Percentiles rank a stretch among this genome's conserved stretches.
phyloP scores from a whole-genome alignment of 2,797 vertebrate genomes.

The Sylvilagus floridanus region DNA sequence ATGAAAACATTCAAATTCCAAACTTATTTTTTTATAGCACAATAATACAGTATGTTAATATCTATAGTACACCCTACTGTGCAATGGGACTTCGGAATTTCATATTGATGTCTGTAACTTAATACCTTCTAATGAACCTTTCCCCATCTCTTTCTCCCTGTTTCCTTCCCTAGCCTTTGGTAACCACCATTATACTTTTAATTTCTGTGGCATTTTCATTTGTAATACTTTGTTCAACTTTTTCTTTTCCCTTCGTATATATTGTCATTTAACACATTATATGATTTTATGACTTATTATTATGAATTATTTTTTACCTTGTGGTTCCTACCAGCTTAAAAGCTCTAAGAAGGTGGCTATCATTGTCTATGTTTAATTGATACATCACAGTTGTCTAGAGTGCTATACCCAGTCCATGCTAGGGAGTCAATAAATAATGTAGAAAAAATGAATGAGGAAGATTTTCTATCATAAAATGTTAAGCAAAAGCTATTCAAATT shows the following conservation, averaged over 20 bases:
- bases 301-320: not conserved
- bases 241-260: not conserved
- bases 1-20: too few relatives aligned
- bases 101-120: too few relatives aligned
- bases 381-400: not conserved
- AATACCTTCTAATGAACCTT: too few relatives aligned
- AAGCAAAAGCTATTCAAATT: not conserved
- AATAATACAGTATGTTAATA: too few relatives aligned
- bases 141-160: too few relatives aligned
- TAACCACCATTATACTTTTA: too few relatives aligned
- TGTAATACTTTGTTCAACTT: not conserved
- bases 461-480: constrained; percentile 18
- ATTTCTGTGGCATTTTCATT: not conserved
- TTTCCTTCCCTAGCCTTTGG: too few relatives aligned
- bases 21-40: too few relatives aligned
- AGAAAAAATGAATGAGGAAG: not conserved
- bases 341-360: not conserved
- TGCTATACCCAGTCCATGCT: not conserved
- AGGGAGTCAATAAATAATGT: not conserved
- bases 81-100: too few relatives aligned
- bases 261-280: not conserved
- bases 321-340: not conserved
- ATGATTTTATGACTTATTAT: constrained; percentile 5
- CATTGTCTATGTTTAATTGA: not conserved
- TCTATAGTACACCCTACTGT: too few relatives aligned